These are phyloP conservation scores for Sinonovacula constricta DNA, from an alignment of 1,140 invertebrate genomes.

Conservation along the genomic window DNA sequence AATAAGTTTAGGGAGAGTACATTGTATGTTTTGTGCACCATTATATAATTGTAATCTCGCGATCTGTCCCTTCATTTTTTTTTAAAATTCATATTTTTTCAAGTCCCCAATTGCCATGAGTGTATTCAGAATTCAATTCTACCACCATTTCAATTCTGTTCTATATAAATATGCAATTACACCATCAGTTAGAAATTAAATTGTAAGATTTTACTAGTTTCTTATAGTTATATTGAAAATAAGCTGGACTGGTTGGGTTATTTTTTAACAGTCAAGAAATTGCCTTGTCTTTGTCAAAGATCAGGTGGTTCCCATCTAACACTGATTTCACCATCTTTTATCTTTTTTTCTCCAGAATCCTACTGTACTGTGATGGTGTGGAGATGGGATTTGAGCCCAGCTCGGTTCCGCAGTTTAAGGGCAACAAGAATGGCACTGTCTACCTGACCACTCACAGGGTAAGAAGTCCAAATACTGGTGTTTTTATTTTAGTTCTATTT, in stretches of 20 bases:
- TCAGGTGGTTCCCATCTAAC: not conserved
- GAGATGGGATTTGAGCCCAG: conserved; percentile 87
- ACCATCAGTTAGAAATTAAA: not conserved
- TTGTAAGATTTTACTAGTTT: not conserved
- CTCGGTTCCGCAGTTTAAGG: conserved; percentile 84
- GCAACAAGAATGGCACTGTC: conserved; percentile 90
- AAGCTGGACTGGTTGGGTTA: not conserved
- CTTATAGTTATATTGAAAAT: not conserved
- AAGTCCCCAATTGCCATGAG: too few relatives aligned
- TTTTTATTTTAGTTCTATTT: too few relatives aligned
- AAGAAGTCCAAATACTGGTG: too few relatives aligned
- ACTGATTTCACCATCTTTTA: conserved; percentile 1
- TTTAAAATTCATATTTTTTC: too few relatives aligned
- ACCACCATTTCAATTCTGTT: too few relatives aligned
- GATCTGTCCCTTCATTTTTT: too few relatives aligned
- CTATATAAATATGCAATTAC: not conserved
- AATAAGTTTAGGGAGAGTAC: too few relatives aligned
- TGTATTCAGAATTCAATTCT: too few relatives aligned
- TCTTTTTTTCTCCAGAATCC: conserved; percentile 85
- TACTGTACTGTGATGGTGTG: conserved; percentile 95
- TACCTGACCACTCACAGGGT: conserved; percentile 98
- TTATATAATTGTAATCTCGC: too few relatives aligned
- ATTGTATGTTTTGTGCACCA: too few relatives aligned
- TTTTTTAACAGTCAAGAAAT: not conserved
- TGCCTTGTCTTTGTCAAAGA: not conserved